phyloP scores from a whole-genome alignment of 2,888 invertebrate genomes.

The Zeuzera pyrina region DNA sequence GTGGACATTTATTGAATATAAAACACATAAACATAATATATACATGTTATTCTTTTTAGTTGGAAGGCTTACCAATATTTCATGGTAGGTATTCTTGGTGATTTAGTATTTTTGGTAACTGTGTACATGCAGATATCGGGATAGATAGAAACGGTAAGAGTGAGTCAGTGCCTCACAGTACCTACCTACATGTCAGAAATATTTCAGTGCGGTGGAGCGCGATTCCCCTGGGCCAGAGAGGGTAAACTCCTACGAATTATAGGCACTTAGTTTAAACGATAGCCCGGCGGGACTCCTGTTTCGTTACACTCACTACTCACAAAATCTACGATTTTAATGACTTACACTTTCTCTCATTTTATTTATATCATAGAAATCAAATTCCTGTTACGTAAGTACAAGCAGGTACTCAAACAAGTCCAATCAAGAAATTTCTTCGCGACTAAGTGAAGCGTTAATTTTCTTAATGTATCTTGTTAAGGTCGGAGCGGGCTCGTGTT shows the following conservation, averaged over 20 bases:
- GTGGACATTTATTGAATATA: too few species aligned
- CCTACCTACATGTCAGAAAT: conserved; percentile 33
- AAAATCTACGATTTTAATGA: conserved; percentile 24
- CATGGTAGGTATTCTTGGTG: too few species aligned
- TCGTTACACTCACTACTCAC: conserved; percentile 40
- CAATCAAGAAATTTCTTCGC: conserved; percentile 52
- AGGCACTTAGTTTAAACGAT: conserved; percentile 66
- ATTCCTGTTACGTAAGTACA: conserved; percentile 38
- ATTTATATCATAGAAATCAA: conserved; percentile 13
- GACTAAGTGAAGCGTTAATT: conserved; percentile 54
- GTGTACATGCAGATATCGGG: too few species aligned
- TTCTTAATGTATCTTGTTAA: conserved; percentile 61
- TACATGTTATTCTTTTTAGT: too few species aligned
- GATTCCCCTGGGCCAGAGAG: conserved; percentile 46
- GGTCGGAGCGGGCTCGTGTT: conserved; percentile 38
- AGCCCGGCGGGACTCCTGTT: conserved; percentile 47
- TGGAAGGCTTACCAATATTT: too few species aligned
- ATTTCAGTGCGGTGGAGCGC: conserved; percentile 46
- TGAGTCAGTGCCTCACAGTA: too few species aligned
- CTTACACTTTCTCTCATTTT: conserved; percentile 4
- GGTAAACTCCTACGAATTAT: conserved; percentile 65
- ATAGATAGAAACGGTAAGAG: too few species aligned
- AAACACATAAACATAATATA: too few species aligned
- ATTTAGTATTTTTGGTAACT: too few species aligned
- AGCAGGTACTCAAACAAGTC: conserved; percentile 18